Evolutionary conservation across 2,797 vertebrate species (phyloP).

Genomic region (Gouania willdenowi): DNA sequence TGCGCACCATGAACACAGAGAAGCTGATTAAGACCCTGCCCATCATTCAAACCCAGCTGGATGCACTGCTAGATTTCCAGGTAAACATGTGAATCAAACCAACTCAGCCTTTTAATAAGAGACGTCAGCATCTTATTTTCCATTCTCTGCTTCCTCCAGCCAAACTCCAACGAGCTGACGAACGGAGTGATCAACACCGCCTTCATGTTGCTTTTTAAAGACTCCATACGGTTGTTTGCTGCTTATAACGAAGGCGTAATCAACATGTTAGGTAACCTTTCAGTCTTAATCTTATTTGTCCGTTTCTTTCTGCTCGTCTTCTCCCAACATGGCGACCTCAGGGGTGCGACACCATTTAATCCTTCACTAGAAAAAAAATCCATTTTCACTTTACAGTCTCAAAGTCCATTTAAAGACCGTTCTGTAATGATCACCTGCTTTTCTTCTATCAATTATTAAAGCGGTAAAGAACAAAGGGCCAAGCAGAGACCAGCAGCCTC

Average conservation of each 20-base stretch:
- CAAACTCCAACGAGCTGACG: conserved; percentile 90
- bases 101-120: too few species aligned
- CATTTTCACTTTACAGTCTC: conserved; percentile 14
- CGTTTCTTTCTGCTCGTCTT: conserved; percentile 5
- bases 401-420: conserved; percentile 36
- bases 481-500: not conserved
- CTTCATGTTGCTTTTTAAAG: conserved; percentile 96
- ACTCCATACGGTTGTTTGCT: conserved; percentile 93
- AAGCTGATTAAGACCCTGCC: conserved; percentile 92
- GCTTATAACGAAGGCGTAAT: conserved; percentile 96
- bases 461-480: conserved; percentile 3
- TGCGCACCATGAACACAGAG: conserved; percentile 92
- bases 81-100: too few species aligned
- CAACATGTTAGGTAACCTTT: conserved; percentile 89
- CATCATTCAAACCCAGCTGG: conserved; percentile 93
- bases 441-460: conserved; percentile 29
- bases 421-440: conserved; percentile 25
- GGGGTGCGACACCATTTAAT: conserved; percentile 8
- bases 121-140: not conserved
- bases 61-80: conserved; percentile 93
- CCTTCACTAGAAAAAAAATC: conserved; percentile 22
- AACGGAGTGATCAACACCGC: conserved; percentile 93
- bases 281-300: not conserved
- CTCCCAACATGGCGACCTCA: conserved; percentile 5
- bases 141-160: conserved; percentile 61